These are phyloP conservation scores for Tolmerus cingulatus DNA, from an alignment of 2,888 invertebrate species.

Conservation along the genomic window DNA sequence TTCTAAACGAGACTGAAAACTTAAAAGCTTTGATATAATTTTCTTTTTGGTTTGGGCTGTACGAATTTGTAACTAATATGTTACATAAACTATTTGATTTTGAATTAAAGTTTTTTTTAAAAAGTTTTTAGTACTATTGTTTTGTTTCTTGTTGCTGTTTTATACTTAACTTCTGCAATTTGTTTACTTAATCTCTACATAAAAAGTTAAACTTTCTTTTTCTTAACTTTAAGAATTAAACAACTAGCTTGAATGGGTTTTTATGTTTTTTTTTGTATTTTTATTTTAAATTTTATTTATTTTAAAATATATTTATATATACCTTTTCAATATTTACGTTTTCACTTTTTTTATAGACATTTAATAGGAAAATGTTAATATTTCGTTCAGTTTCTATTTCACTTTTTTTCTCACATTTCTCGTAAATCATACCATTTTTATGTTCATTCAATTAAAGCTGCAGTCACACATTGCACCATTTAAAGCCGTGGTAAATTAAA, in stretches of 20 bases:
- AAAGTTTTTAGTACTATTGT: not conserved
- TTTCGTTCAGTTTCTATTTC: conserved; percentile 24
- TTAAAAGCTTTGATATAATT: not conserved
- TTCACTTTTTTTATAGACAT: conserved; percentile 21
- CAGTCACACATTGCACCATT: not conserved
- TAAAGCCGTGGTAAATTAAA: not conserved
- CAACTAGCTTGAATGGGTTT: conserved; percentile 8
- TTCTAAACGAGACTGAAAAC: not conserved
- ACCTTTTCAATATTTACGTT: not conserved
- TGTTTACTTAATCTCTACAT: not conserved
- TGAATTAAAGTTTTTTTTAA: not conserved
- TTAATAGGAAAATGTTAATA: conserved; percentile 30
- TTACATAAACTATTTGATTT: not conserved
- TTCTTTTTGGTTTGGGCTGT: not conserved
- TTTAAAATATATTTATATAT: conserved; percentile 18
- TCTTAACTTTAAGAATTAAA: conserved; percentile 4
- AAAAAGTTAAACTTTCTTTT: not conserved
- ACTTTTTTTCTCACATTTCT: not conserved
- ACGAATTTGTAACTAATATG: not conserved
- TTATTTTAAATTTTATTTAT: not conserved
- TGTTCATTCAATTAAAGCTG: not conserved
- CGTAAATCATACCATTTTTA: not conserved
- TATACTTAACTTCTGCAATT: not conserved
- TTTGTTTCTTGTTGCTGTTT: not conserved
- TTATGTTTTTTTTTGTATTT: not conserved